Conservation (phyloP, 2,797 vertebrate species). For the Falco berigora region DNA sequence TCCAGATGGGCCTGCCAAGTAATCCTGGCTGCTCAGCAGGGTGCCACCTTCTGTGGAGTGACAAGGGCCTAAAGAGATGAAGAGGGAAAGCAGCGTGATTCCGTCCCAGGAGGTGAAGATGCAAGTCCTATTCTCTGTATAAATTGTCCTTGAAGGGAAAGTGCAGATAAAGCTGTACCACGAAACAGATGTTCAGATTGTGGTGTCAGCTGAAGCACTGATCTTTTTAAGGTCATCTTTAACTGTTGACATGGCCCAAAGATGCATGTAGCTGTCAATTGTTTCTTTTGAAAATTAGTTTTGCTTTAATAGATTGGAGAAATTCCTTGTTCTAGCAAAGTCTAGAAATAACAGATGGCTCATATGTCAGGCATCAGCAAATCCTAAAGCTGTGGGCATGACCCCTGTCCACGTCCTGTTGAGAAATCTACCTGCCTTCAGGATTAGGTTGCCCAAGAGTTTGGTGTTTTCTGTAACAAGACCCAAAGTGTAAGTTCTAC, state of each 20-base stretch:
- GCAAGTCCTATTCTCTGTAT: conserved; percentile 9
- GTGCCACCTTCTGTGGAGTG: conserved; percentile 25
- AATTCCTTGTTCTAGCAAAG: not conserved
- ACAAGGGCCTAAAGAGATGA: conserved; percentile 46
- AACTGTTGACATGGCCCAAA: not conserved
- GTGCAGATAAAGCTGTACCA: not conserved
- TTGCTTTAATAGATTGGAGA: not conserved
- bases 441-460: not conserved
- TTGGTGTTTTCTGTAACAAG: not conserved
- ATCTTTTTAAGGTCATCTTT: not conserved
- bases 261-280: not conserved
- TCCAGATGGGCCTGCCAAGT: conserved; percentile 55
- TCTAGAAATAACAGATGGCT: conserved; percentile 18
- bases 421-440: not conserved
- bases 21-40: conserved; percentile 22
- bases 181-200: not conserved
- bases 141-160: conserved; percentile 43
- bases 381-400: not conserved
- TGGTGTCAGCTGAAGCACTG: not conserved
- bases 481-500: not conserved
- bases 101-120: conserved; percentile 6
- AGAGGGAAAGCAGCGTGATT: conserved; percentile 8
- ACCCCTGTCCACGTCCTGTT: not conserved
- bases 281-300: not conserved
- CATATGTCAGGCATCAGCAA: not conserved